A percentile compares a stretch with the other conserved stretches of the same genome.
Evolutionary conservation across 2,113 vertebrate species (phyloP).

Genomic region (Salminus brasiliensis): DNA sequence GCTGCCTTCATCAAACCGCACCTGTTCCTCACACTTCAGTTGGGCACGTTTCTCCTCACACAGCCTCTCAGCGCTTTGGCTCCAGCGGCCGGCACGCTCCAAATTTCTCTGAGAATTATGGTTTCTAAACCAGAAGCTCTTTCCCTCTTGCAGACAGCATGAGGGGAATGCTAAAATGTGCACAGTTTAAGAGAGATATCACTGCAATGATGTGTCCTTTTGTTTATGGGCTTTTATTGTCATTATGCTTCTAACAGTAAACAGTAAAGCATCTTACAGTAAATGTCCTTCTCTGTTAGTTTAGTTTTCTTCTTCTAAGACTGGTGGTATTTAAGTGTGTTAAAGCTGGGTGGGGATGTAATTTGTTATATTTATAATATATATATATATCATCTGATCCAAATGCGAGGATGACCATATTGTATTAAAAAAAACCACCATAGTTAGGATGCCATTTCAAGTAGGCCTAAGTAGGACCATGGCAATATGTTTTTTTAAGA

Average conservation of each 20-base stretch:
- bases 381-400: too few relatives aligned
- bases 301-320: too few relatives aligned
- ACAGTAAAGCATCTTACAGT: too few relatives aligned
- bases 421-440: too few relatives aligned
- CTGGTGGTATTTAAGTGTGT: too few relatives aligned
- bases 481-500: too few relatives aligned
- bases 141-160: background rate
- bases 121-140: slow-evolving; percentile 5
- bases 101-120: background rate
- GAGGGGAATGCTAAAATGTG: background rate
- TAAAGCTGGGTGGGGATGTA: too few relatives aligned
- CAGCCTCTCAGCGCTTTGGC: slow-evolving; percentile 22
- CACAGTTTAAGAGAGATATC: background rate
- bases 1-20: slow-evolving; percentile 51
- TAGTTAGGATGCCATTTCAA: too few relatives aligned
- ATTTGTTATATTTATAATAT: too few relatives aligned
- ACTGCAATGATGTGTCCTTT: background rate
- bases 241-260: background rate
- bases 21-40: slow-evolving; percentile 53
- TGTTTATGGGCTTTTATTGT: background rate
- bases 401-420: too few relatives aligned
- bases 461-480: too few relatives aligned
- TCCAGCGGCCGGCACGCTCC: slow-evolving; percentile 2
- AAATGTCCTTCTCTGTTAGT: background rate
- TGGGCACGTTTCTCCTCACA: slow-evolving; percentile 35